These are phyloP conservation scores for Pollenia angustigena DNA, from an alignment of 2,888 invertebrate genomes.

Conservation along the genomic window DNA sequence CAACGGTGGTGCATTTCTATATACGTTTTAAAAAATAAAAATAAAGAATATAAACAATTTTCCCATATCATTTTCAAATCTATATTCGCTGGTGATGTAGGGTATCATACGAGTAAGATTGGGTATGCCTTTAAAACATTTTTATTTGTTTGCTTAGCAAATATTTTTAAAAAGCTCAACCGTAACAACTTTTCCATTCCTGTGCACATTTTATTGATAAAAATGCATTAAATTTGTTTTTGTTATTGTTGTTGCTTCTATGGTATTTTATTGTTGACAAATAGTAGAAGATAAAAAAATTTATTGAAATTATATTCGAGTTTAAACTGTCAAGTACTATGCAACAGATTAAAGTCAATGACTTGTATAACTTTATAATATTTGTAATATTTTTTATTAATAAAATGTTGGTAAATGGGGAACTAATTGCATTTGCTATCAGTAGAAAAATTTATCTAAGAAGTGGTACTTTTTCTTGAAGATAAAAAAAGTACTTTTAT, in stretches of 20 bases:
- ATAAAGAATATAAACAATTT: too few species aligned
- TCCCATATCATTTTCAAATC: too few species aligned
- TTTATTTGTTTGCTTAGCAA: too few species aligned
- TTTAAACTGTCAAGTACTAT: conserved; percentile 16
- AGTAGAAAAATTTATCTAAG: not conserved
- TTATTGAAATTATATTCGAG: not conserved
- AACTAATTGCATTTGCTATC: conserved; percentile 35
- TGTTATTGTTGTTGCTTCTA: conserved; percentile 1
- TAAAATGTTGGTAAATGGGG: conserved; percentile 36
- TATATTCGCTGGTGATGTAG: too few species aligned
- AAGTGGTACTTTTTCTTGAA: not conserved
- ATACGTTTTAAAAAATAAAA: too few species aligned
- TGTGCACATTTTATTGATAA: too few species aligned
- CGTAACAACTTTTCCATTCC: too few species aligned
- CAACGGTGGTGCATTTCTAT: too few species aligned
- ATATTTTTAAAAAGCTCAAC: too few species aligned
- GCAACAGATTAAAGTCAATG: conserved; percentile 58
- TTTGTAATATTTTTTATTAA: conserved; percentile 28
- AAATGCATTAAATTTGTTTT: not conserved
- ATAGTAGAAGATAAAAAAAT: conserved; percentile 1
- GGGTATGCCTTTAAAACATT: too few species aligned
- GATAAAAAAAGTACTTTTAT: too few species aligned
- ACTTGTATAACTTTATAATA: conserved; percentile 54
- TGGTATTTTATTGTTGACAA: conserved; percentile 47
- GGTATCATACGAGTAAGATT: too few species aligned